Evolutionary conservation across 2,113 vertebrate species (phyloP).

Genomic region (Pseudorectes ferrugineus): DNA sequence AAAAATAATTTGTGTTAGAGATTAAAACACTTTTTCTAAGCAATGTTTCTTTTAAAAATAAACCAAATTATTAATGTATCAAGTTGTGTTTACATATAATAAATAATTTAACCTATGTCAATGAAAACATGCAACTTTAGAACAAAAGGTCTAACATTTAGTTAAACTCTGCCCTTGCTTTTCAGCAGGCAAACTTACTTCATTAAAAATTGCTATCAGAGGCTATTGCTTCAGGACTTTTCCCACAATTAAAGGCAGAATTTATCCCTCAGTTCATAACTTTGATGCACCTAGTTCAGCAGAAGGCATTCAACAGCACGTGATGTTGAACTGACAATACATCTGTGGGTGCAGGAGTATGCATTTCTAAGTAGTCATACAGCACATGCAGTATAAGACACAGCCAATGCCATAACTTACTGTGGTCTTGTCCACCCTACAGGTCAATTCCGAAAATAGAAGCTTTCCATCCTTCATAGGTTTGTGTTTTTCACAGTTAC

Average conservation of each 20-base stretch:
- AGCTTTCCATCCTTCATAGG: not conserved
- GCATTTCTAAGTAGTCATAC: not conserved
- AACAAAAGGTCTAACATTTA: not conserved
- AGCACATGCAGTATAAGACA: not conserved
- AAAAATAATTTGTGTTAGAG: not conserved
- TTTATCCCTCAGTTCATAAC: not conserved
- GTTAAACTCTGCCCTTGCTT: not conserved
- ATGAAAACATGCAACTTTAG: not conserved
- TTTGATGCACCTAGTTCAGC: not conserved
- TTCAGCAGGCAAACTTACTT: not conserved
- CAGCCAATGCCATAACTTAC: not conserved
- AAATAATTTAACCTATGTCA: not conserved
- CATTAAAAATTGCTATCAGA: not conserved
- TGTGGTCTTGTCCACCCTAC: not conserved
- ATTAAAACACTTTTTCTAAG: not conserved
- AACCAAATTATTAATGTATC: not conserved
- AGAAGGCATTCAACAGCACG: not conserved
- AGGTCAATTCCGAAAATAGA: not conserved
- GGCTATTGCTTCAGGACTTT: not conserved
- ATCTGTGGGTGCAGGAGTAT: not conserved
- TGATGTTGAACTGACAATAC: not conserved
- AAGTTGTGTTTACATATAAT: not conserved
- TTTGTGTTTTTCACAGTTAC: not conserved
- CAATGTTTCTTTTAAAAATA: not conserved
- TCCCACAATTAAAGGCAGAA: not conserved